Conservation (phyloP, 1,140 invertebrate genomes). For the Ceratitis capitata region DNA sequence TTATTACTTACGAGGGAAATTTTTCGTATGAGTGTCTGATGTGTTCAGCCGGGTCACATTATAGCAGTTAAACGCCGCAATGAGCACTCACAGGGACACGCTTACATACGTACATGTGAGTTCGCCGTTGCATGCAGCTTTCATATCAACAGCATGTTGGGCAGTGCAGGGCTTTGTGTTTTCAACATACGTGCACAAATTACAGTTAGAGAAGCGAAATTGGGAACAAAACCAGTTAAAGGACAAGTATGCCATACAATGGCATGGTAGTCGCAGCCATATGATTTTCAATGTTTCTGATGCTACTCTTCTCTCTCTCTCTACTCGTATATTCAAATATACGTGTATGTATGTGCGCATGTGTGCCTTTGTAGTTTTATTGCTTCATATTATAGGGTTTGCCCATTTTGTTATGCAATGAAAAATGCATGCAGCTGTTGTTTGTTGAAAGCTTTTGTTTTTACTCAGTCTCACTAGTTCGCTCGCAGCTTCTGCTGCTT, state of each 20-base stretch:
- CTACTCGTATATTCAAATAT: no score
- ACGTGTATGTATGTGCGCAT: not conserved
- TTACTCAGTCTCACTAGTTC: not conserved
- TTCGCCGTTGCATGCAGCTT: not conserved
- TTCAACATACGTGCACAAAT: constrained; percentile 28
- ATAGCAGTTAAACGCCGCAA: not conserved
- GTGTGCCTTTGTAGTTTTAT: not conserved
- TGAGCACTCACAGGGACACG: not conserved
- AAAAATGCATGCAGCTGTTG: not conserved
- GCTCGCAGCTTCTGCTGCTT: not conserved
- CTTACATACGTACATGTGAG: no score
- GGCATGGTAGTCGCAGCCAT: not conserved
- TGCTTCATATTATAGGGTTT: not conserved
- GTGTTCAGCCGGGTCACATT: not conserved
- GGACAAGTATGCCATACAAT: not conserved
- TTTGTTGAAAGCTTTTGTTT: not conserved
- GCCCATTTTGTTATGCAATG: constrained; percentile 14
- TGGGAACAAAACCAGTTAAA: not conserved
- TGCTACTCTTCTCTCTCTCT: no score
- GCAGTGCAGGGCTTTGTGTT: not conserved
- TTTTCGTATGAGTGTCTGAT: no score
- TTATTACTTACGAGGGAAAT: not conserved
- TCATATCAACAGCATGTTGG: not conserved
- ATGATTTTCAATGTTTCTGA: no score
- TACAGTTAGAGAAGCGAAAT: not conserved